Percentiles rank a stretch among this genome's conserved stretches.
Conservation (phyloP, 2,113 vertebrate species). For the Hydropotes inermis region DNA sequence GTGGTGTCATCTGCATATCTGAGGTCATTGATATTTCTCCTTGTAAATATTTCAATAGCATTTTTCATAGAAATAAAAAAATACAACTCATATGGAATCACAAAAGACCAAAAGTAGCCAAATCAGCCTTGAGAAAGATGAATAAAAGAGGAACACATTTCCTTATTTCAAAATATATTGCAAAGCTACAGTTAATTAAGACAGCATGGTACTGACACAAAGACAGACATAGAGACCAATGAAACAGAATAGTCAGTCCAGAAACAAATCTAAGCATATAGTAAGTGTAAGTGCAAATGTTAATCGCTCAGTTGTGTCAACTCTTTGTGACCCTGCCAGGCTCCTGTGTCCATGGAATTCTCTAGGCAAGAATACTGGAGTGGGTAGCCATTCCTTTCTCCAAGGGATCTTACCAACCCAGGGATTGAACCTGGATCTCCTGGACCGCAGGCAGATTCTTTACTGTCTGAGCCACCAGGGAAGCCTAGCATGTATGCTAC, state of each 20-base stretch:
- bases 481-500: neutral
- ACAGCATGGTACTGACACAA: neutral
- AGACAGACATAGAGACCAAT: neutral
- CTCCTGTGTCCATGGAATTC: neutral
- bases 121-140: neutral
- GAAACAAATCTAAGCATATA: neutral
- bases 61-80: neutral
- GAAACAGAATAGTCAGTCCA: neutral
- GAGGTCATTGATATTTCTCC: neutral
- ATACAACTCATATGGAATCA: neutral
- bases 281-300: neutral
- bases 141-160: neutral
- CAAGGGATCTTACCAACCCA: neutral
- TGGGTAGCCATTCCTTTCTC: neutral
- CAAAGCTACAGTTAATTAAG: neutral
- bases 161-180: neutral
- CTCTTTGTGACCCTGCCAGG: neutral
- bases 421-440: neutral
- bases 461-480: neutral
- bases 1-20: neutral
- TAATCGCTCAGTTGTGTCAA: neutral
- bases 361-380: neutral
- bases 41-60: neutral
- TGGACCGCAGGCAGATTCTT: neutral
- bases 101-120: neutral